Evolutionary conservation across 1,140 invertebrate genomes (phyloP).

Genomic region (Ectropis grisescens): DNA sequence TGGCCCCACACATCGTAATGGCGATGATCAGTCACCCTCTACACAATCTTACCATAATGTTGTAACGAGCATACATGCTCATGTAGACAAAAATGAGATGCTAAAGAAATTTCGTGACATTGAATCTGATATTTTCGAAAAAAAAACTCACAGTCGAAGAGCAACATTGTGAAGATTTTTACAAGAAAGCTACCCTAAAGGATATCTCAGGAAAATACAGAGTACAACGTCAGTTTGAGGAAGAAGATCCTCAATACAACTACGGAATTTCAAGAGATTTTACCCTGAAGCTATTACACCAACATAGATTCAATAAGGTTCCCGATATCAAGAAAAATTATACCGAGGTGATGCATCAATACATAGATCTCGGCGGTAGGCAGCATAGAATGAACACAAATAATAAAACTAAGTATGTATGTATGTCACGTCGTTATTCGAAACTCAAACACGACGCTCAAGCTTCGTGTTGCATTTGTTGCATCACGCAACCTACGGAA

Average conservation of each 20-base stretch:
- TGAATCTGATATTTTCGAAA: slow-evolving; percentile 2
- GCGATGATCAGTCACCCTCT: too few relatives aligned
- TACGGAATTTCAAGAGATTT: slow-evolving; percentile 5
- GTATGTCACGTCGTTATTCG: slow-evolving; percentile 2
- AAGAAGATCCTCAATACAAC: slow-evolving; percentile 5
- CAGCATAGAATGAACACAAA: slow-evolving; percentile 4
- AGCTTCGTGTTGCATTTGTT: slow-evolving; percentile 4
- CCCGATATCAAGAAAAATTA: slow-evolving; percentile 6
- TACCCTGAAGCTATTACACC: slow-evolving; percentile 6
- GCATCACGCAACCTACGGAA: neutral
- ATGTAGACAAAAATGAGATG: slow-evolving; percentile 6
- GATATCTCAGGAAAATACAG: slow-evolving; percentile 8
- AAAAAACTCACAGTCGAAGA: slow-evolving; percentile 9
- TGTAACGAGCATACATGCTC: slow-evolving; percentile 1
- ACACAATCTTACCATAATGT: neutral
- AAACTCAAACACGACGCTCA: neutral
- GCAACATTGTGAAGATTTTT: slow-evolving; percentile 10
- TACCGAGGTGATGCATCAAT: slow-evolving; percentile 10
- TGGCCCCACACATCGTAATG: slow-evolving; percentile 4
- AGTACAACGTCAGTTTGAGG: slow-evolving; percentile 10
- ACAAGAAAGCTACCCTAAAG: slow-evolving; percentile 5
- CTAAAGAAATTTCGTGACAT: slow-evolving; percentile 15
- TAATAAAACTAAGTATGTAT: slow-evolving; percentile 1
- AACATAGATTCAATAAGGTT: slow-evolving; percentile 4
- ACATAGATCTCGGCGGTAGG: slow-evolving; percentile 10